phyloP scores from a whole-genome alignment of 2,888 invertebrate genomes.

The Chymomyza amoena region DNA sequence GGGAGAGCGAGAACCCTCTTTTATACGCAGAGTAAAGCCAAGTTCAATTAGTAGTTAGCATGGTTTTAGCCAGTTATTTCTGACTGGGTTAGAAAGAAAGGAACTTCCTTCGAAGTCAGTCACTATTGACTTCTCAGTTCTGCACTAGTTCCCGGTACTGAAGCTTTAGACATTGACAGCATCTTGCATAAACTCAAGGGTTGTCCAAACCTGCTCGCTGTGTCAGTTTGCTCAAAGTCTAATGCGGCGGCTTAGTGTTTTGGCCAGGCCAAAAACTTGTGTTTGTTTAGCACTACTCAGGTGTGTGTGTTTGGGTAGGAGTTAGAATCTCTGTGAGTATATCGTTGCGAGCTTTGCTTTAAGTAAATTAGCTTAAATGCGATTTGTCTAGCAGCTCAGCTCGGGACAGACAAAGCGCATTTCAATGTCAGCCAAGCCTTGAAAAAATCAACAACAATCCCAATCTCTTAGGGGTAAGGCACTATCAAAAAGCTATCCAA shows the following conservation, averaged over 20 bases:
- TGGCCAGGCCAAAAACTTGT: slow-evolving; percentile 21
- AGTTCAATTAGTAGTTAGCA: too few relatives aligned
- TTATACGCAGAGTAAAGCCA: too few relatives aligned
- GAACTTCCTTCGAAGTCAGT: background rate
- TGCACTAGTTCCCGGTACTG: background rate
- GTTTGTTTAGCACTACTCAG: slow-evolving; percentile 17
- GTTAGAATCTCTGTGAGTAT: too few relatives aligned
- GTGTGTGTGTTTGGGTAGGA: background rate
- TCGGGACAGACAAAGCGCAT: background rate
- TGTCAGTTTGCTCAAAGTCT: slow-evolving; percentile 6
- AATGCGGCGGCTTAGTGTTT: slow-evolving; percentile 20
- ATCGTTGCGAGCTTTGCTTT: background rate
- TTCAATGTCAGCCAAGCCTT: background rate
- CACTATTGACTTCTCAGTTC: background rate
- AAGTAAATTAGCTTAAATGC: slow-evolving; percentile 38
- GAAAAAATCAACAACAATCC: background rate
- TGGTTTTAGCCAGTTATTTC: too few relatives aligned
- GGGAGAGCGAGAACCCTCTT: too few relatives aligned
- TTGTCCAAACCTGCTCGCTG: background rate
- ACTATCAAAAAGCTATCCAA: background rate
- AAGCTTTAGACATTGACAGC: background rate
- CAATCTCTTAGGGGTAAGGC: background rate
- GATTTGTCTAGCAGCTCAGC: slow-evolving; percentile 30
- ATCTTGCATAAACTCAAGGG: background rate
- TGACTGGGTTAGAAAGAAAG: too few relatives aligned